phyloP scores from a whole-genome alignment of 2,797 vertebrate genomes.

The Aselliscus stoliczkanus region DNA sequence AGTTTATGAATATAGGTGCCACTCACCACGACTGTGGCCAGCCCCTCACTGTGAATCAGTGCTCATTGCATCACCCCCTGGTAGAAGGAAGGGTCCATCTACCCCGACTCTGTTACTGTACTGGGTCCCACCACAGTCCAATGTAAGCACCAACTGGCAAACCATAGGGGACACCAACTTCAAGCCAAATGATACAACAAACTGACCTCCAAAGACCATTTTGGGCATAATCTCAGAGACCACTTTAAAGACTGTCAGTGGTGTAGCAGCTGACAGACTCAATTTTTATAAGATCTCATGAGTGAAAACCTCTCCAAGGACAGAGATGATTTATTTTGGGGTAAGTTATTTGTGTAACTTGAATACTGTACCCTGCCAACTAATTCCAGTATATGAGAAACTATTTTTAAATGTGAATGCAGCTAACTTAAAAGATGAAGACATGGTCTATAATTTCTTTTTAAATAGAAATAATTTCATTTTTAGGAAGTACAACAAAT shows the following conservation, averaged over 20 bases:
- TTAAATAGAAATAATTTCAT: conserved; percentile 56
- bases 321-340: conserved; percentile 36
- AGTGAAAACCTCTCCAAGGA: not conserved
- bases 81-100: not conserved
- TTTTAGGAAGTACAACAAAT: conserved; percentile 57
- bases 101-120: not conserved
- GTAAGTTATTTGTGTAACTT: conserved; percentile 46
- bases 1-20: not conserved
- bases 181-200: conserved; percentile 8
- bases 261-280: conserved; percentile 33
- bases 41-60: not conserved
- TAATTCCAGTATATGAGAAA: conserved; percentile 27
- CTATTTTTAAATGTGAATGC: conserved; percentile 60
- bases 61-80: no score
- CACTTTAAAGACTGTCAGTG: conserved; percentile 10
- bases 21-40: not conserved
- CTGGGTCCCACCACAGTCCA: not conserved
- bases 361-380: conserved; percentile 33
- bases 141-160: conserved; percentile 19
- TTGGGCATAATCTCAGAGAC: not conserved
- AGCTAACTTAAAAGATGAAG: conserved; percentile 36
- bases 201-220: conserved; percentile 3
- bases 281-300: not conserved
- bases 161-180: not conserved
- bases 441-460: conserved; percentile 40